These are phyloP conservation scores for Cyprinus carpio DNA, from an alignment of 2,113 vertebrate genomes.

Conservation along the genomic window DNA sequence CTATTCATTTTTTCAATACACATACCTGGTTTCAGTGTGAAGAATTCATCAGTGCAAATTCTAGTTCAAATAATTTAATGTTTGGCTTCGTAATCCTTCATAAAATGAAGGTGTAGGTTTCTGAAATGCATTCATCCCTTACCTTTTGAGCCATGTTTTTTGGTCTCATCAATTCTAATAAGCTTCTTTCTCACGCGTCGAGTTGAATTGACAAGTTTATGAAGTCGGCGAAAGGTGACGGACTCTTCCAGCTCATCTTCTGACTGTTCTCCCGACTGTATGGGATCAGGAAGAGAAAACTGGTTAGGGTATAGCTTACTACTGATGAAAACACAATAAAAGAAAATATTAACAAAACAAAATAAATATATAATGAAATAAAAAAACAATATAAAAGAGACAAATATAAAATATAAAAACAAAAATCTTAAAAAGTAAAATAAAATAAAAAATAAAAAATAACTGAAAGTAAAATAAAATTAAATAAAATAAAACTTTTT, in stretches of 20 bases:
- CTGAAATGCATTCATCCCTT: slow-evolving; percentile 47
- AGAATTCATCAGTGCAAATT: not conserved
- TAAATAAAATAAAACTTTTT: too few species aligned
- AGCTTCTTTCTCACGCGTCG: slow-evolving; percentile 94
- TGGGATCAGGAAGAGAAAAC: not conserved
- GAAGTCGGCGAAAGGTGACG: slow-evolving; percentile 88
- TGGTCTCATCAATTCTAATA: slow-evolving; percentile 89
- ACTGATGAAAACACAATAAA: not conserved
- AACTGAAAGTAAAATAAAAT: too few species aligned
- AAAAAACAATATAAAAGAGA: too few species aligned
- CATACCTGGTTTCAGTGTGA: not conserved
- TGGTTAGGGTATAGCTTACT: not conserved
- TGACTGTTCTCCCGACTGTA: slow-evolving; percentile 88
- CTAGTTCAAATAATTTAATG: not conserved
- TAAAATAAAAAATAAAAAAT: too few species aligned
- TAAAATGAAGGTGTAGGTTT: not conserved
- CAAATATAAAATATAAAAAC: not conserved
- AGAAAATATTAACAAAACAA: not conserved
- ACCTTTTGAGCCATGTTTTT: slow-evolving; percentile 86
- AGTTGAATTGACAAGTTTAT: slow-evolving; percentile 94
- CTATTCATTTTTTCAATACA: too few species aligned
- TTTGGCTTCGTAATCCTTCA: not conserved
- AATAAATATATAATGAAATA: not conserved
- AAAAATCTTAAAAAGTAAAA: not conserved
- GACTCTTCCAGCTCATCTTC: slow-evolving; percentile 92